Base-by-base conservation (phyloP, 1,140 invertebrate genomes). In the Papilio xuthus region DNA sequence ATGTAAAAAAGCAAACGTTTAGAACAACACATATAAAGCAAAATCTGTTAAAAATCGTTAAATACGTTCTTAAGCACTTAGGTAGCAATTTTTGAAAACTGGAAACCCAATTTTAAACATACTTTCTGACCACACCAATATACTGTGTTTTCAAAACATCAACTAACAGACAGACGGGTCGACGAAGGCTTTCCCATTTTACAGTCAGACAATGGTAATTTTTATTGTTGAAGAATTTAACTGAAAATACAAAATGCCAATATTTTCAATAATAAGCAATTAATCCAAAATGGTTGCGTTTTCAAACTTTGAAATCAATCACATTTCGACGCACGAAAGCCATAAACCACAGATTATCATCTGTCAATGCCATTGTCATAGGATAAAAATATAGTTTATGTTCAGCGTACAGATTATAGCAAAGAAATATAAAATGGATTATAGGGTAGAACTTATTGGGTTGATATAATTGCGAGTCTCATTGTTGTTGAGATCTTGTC, bases 111-210 rank as follows among this genome's bases (percentile, higher is more conserved):
- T 28, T 47, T 75, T 50, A 53, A 50, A 56, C 72, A 75, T 56
- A 75, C 47, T 75, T 53, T 15, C 72, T 75, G 44, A 53, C 37
- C 44, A 75, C 47, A 56, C 23, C 26, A 53, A 53, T 28, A 73
- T 53, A 18, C n/a, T 13, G 41, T 47, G 42, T 75, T 75, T 75
- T 73, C 20, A 23, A 73, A 73, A 53, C 9, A 75, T 75, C n/a
- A 75, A 75, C 72, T 75, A 75, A 75, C 72, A 53, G 44, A 75
- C 18, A 75, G 28, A 56, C 72, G 23, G 8, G 47, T 75, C 26
- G 47, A 56, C 10, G 72, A 75, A 47, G 44, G 72, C 28, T 75
- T 75, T 32, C 72, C 72, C 72, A 75, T 75, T 15, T 75, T 71
- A 42, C 7, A 28, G 18, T 73, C 6, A 47, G n/a, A 23, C n/a